Base-by-base conservation (phyloP, 1,140 invertebrate genomes). In the Bombus breviceps region DNA sequence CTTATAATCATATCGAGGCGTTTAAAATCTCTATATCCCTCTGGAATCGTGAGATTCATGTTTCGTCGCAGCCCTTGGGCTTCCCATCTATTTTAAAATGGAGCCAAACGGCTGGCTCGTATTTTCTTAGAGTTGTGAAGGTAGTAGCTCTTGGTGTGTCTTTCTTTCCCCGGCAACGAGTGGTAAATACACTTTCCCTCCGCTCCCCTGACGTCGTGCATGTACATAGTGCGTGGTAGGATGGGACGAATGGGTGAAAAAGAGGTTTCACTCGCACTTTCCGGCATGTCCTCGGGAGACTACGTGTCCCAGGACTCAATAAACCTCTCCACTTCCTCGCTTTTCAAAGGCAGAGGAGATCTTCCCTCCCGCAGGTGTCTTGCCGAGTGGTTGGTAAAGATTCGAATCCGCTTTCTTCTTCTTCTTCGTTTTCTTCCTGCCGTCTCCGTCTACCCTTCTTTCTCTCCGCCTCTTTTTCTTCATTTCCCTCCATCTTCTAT, bases 391-490 rank as follows among this genome's bases (percentile, higher is more conserved):
- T 88, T 90, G 87, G 89, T 88, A 91, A 91, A 91, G 89, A 90
- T 91, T 90, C 90, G 90, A 91, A 91, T 90, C 90, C 89, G 90
- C 90, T 91, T 91, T 90, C 90, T 91, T 83, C 89, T 85, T 53
- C 82, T 86, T 81, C 83, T 4, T 59, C n/a, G 59, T 62, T 13
- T 62, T 62, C 59, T n/a, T n/a, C 59, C 28, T 28, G 12, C 3
- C 28, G 28, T 28, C 59, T 12, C 25, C 28, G 28, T 62, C 10
- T 62, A 18, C 22, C 28, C 32, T 13, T 34, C 25, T n/a, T 62
- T 25, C 25, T 41, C 37, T 34, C 72, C 47, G 22, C 53, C 47
- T 84, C 39, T 28, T 15, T 53, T 22, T 43, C 72, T 37, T 59
- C 64, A 53, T 62, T 43, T 32, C 22, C 10, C 34, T 39, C 32